A percentile compares a stretch with the other conserved stretches of the same genome.
Conservation (phyloP, 2,888 invertebrate species). For the Taphrorychus bicolor region DNA sequence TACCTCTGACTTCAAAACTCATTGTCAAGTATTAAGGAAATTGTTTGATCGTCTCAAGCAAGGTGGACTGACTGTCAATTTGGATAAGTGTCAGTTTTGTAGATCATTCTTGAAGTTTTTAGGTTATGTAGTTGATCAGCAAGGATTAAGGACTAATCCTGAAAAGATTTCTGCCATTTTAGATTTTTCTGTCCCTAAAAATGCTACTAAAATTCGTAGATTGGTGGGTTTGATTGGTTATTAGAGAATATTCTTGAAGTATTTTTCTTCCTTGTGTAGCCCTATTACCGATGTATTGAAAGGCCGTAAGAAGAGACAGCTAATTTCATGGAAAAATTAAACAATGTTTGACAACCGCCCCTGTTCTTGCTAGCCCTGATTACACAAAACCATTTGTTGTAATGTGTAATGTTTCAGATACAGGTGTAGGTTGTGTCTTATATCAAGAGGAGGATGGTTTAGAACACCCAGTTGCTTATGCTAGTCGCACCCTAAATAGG, state of each 20-base stretch:
- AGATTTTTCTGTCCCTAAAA: too few relatives aligned
- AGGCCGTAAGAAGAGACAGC: too few relatives aligned
- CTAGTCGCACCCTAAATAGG: conserved; percentile 16
- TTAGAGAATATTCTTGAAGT: conserved; percentile 28
- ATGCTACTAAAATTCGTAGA: conserved; percentile 29
- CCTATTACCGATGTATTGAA: conserved; percentile 36
- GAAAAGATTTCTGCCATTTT: conserved; percentile 14
- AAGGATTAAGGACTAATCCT: neutral
- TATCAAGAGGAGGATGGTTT: conserved; percentile 34
- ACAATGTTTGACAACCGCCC: conserved; percentile 1
- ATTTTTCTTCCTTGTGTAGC: conserved; percentile 27
- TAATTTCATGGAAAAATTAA: conserved; percentile 38
- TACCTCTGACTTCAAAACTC: conserved; percentile 27
- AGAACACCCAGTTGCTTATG: conserved; percentile 37
- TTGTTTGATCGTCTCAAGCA: conserved; percentile 26
- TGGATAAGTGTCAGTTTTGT: conserved; percentile 31
- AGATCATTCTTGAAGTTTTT: conserved; percentile 6
- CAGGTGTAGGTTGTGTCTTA: too few relatives aligned
- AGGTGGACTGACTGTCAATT: conserved; percentile 34
- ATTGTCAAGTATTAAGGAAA: conserved; percentile 21
- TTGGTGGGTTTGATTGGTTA: conserved; percentile 33
- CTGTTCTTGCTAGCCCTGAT: conserved; percentile 38
- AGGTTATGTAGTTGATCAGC: conserved; percentile 17
- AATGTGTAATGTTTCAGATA: conserved; percentile 48
- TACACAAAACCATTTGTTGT: conserved; percentile 41